phyloP scores from a whole-genome alignment of 23 tunicate species.

The Styela clava region DNA sequence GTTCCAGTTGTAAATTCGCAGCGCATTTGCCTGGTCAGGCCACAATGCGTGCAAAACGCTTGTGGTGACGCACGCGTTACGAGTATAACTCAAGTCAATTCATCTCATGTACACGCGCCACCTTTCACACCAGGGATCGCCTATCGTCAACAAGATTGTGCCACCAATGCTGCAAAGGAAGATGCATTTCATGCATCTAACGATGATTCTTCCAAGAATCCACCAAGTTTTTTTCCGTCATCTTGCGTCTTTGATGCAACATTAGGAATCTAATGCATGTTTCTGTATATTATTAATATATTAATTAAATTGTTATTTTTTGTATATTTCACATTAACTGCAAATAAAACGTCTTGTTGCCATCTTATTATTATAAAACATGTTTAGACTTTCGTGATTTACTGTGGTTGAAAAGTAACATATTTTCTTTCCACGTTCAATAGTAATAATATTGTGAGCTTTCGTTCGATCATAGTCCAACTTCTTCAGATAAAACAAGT shows the following conservation, averaged over 20 bases:
- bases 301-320: not conserved
- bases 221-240: conserved; percentile 17
- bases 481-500: too few species aligned
- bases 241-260: conserved; percentile 14
- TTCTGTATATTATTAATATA: not conserved
- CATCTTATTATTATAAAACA: too few species aligned
- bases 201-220: not conserved
- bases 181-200: not conserved
- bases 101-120: not conserved
- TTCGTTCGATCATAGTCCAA: too few species aligned
- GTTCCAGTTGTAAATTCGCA: not conserved
- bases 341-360: too few species aligned
- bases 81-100: not conserved
- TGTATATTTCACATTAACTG: too few species aligned
- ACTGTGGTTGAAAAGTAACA: too few species aligned
- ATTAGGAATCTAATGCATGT: conserved; percentile 2
- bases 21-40: not conserved
- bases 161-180: not conserved
- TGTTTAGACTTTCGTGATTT: too few species aligned
- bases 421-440: too few species aligned
- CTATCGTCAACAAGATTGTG: not conserved
- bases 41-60: conserved; percentile 9
- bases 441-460: too few species aligned
- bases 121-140: not conserved
- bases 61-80: not conserved